Evolutionary conservation across 2,888 invertebrate species (phyloP), one percentile per base, ranked within the genome.

Genomic region (Dione vanillae): DNA sequence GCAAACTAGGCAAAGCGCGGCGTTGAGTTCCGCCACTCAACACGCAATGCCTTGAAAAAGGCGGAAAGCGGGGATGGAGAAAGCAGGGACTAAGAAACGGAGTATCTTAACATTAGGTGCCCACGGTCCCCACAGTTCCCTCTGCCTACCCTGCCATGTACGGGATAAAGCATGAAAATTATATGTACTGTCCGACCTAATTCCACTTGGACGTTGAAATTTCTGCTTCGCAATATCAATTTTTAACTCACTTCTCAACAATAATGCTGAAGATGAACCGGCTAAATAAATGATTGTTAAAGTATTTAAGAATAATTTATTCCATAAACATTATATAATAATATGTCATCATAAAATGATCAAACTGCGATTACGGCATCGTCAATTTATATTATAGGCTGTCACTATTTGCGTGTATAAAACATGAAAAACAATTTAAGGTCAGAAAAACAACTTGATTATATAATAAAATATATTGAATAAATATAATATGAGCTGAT

Each of bases 261-360:
- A 8, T 47, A 47, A 10, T 40, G 40, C 8, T 40, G 1, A 40
- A 40, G 11, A 40, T 40, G 19, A 7, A 54, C 3, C 35, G n/a
- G 7, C n/a, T 54, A 35, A 54, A 7, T n/a, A 3, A 54, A 35
- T 54, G 14, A n/a, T 14, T 35, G 10, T 5, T 43, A n/a, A n/a
- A 61, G 10, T 14, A 11, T n/a, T n/a, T 35, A 9, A 37, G 49
- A 49, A 19, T 49, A 64, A 64, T 16, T 64, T 64, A 37, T 47
- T 37, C 9, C 16, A 47, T 0, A 47, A 37, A 49, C 47, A 64
- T 64, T 64, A 64, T 37, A 47, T 64, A 64, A 49, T 35, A 37
- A 64, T 11, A 35, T 61, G 35, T 37, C 49, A 64, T 64, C 47
- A 64, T 64, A 64, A 40, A 64, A 64, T 64, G 49, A 64, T 64